Evolutionary conservation across 2,797 vertebrate genomes (phyloP), one percentile per base, ranked within the genome.

Genomic region (Girardinus metallicus): DNA sequence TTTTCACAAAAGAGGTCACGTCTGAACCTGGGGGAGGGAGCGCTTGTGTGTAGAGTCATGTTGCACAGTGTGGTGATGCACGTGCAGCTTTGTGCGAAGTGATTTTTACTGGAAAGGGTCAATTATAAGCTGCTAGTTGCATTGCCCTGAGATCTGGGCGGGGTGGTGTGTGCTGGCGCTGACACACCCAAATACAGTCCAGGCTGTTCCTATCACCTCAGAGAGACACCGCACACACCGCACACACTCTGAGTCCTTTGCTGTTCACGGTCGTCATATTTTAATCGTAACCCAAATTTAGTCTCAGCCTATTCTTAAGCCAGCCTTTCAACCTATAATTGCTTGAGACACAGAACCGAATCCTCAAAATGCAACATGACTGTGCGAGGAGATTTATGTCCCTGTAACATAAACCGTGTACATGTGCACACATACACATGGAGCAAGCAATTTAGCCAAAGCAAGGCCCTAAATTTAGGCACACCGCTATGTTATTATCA

Each of bases 381-480:
- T 26, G 39, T 10, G 44, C 34, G 34, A 76, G 46, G 77, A 74
- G 72, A 74, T 74, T 79, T 74, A 31, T 73, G 57, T 53, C 57
- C n/a, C 46, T 2, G 15, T 18, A 68, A 31, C n/a, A 64, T 53
- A 29, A 66, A 47, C 36, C 66, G 29, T 44, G 36, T n/a, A 64
- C 4, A 1, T 74, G 29, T 15, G 39, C 57, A 43, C 62, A 51
- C 49, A 34, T 16, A 41, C 73, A 74, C 46, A 77, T 26, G 77
- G 82, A 75, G 81, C 21, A 46, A 80, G 83, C 84, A 82, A 85
- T 86, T 91, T 83, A 85, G 90, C 81, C 83, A 88, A 83, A 88
- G 89, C 82, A 76, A 88, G 76, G 15, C 73, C 86, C 91, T 94
- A 94, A 94, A 93, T 93, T 91, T 94, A 94, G 90, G 88, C 74